phyloP scores from a whole-genome alignment of 1,140 invertebrate species.

The Megathymus violae region DNA sequence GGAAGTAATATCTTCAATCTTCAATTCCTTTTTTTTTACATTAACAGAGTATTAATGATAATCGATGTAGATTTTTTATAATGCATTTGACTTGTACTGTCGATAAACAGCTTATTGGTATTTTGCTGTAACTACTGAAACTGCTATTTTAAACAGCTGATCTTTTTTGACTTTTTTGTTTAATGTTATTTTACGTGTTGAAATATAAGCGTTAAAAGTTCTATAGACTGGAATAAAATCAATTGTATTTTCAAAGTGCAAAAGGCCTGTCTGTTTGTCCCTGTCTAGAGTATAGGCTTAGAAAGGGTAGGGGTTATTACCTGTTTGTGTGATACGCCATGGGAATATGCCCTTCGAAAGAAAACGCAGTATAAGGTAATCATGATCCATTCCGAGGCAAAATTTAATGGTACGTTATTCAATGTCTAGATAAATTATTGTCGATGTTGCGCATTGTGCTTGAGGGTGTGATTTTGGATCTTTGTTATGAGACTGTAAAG shows the following conservation, averaged over 20 bases:
- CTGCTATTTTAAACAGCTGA: no score
- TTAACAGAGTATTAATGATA: constrained; percentile 14
- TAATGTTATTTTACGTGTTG: no score
- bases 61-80: background rate
- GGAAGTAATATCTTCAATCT: constrained; percentile 14
- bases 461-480: no score
- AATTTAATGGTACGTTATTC: constrained; percentile 14
- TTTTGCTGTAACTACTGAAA: no score
- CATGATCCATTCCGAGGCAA: constrained; percentile 15
- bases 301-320: constrained; percentile 36
- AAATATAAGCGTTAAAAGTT: background rate
- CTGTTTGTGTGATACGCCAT: constrained; percentile 20
- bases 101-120: no score
- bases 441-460: no score
- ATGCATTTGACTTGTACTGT: background rate
- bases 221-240: background rate
- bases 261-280: constrained; percentile 37
- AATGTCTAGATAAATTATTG: constrained; percentile 8
- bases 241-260: constrained; percentile 14
- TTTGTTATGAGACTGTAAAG: no score
- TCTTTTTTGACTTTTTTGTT: no score
- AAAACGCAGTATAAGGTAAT: constrained; percentile 32
- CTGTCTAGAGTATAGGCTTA: constrained; percentile 39
- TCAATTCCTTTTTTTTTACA: constrained; percentile 10
- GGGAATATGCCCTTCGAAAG: constrained; percentile 26